These are phyloP conservation scores for Geophilus truncorum DNA, from an alignment of 2,888 invertebrate species.

Conservation along the genomic window DNA sequence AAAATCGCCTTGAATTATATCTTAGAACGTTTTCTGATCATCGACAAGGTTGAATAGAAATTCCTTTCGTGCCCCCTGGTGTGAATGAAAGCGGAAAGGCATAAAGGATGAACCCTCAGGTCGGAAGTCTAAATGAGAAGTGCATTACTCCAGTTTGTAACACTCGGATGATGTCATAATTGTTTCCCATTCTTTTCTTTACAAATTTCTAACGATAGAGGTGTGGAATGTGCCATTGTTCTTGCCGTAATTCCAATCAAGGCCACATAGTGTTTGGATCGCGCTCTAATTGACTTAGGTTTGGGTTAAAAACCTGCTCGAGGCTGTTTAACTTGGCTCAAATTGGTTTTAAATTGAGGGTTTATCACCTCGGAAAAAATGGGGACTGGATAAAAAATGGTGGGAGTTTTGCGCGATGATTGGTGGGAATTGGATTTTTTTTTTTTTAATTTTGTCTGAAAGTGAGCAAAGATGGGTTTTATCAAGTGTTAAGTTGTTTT, in stretches of 20 bases:
- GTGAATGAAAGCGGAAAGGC: not conserved
- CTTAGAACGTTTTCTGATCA: too few species aligned
- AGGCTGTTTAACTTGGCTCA: not conserved
- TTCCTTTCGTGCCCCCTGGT: not conserved
- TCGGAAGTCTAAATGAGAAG: not conserved
- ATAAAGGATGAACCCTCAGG: not conserved
- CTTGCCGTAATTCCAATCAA: not conserved
- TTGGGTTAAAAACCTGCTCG: slow-evolving; percentile 8
- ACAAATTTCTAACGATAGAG: too few species aligned
- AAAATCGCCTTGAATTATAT: too few species aligned
- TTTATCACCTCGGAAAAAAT: not conserved
- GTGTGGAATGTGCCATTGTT: not conserved
- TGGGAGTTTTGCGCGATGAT: not conserved
- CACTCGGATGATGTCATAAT: not conserved
- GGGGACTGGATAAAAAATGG: not conserved
- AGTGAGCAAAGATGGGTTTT: not conserved
- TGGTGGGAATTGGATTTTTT: not conserved
- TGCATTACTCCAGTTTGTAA: not conserved
- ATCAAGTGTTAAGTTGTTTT: not conserved
- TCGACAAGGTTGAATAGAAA: not conserved
- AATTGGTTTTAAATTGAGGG: slow-evolving; percentile 10
- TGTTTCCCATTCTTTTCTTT: too few species aligned
- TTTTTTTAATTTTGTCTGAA: not conserved
- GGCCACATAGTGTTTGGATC: not conserved
- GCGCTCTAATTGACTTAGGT: not conserved